phyloP scores from a whole-genome alignment of 1,140 invertebrate species.

The Artemia franciscana region DNA sequence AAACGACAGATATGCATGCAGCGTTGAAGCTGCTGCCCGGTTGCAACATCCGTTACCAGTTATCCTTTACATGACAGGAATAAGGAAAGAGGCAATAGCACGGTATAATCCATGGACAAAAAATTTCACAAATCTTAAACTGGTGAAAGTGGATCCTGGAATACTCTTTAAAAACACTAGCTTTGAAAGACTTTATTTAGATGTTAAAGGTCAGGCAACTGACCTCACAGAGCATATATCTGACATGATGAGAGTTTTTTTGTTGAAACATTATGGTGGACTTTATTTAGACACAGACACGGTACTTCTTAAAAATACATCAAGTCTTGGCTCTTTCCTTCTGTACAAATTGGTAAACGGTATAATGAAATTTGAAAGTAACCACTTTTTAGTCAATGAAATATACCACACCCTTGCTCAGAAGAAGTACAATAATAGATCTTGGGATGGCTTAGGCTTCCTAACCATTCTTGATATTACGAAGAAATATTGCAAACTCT shows the following conservation, averaged over 20 bases:
- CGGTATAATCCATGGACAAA: background rate
- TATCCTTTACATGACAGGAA: background rate
- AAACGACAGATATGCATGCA: background rate
- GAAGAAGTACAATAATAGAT: background rate
- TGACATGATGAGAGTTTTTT: background rate
- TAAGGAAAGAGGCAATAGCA: background rate
- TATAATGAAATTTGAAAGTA: background rate
- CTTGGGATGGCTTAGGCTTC: background rate
- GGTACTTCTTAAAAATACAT: background rate
- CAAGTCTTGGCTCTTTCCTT: background rate
- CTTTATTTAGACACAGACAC: background rate
- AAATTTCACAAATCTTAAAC: background rate
- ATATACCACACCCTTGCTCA: background rate
- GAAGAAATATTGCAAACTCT: background rate
- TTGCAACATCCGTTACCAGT: background rate
- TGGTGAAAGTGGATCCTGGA: background rate
- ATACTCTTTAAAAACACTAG: background rate
- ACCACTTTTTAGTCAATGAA: background rate
- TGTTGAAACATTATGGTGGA: background rate
- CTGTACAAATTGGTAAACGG: background rate
- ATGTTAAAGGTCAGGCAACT: background rate
- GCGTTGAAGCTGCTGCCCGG: background rate
- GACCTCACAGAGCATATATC: background rate
- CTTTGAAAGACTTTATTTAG: background rate
- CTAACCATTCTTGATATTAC: background rate